phyloP scores from a whole-genome alignment of 2,113 vertebrate species.

The Crotalus helleri region DNA sequence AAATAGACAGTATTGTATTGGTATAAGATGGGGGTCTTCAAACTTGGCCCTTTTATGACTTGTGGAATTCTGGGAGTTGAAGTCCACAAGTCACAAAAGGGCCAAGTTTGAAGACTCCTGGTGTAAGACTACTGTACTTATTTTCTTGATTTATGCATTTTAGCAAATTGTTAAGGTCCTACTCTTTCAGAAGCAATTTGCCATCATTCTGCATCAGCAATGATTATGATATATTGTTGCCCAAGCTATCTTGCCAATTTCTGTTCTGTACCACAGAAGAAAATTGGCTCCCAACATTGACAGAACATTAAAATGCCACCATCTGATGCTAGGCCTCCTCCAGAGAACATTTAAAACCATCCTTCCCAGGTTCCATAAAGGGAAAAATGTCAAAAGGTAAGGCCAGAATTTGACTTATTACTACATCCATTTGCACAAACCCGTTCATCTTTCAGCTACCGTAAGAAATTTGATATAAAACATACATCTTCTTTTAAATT shows the following conservation, averaged over 20 bases:
- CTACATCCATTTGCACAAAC: not conserved
- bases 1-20: not conserved
- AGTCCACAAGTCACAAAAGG: too few species aligned
- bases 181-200: not conserved
- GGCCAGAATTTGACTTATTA: not conserved
- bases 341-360: constrained; percentile 4
- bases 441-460: not conserved
- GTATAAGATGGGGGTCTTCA: too few species aligned
- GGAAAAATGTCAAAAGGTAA: not conserved
- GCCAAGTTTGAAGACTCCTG: too few species aligned
- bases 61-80: too few species aligned
- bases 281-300: not conserved
- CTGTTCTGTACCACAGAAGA: constrained; percentile 6
- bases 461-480: not conserved
- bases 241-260: not conserved
- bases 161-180: not conserved
- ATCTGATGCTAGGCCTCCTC: constrained; percentile 27
- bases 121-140: not conserved
- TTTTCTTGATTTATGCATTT: not conserved
- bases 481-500: not conserved
- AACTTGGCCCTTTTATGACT: too few species aligned
- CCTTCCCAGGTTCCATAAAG: not conserved
- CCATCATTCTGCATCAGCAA: not conserved
- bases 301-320: constrained; percentile 21
- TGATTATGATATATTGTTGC: not conserved